A percentile compares a stretch with the other conserved stretches of the same genome.
Evolutionary conservation across 92 coral and sea anemone species (phyloP).

Genomic region (Micromussa lordhowensis): DNA sequence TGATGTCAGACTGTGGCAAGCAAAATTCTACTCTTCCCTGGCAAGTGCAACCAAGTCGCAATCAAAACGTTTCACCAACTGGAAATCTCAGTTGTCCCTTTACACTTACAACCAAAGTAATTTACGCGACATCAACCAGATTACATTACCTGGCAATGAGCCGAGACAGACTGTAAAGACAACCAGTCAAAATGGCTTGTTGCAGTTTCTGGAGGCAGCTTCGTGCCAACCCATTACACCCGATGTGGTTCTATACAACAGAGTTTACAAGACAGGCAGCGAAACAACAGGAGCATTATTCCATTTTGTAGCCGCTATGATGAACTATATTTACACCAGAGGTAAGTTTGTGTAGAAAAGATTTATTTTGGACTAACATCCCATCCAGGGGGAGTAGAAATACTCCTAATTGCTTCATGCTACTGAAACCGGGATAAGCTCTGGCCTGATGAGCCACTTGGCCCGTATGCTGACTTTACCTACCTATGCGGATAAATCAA

Average conservation of each 20-base stretch:
- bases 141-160: neutral
- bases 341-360: neutral
- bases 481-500: too few species aligned
- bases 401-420: too few species aligned
- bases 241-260: constrained; percentile 51
- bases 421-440: too few species aligned
- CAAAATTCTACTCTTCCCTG: neutral
- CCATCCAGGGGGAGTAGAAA: too few species aligned
- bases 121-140: neutral
- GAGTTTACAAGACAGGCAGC: constrained; percentile 66
- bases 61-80: neutral
- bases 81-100: neutral
- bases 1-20: neutral
- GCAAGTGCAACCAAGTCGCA: neutral
- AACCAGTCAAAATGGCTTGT: neutral
- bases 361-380: too few species aligned
- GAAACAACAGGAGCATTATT: constrained; percentile 32
- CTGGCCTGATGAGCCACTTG: too few species aligned
- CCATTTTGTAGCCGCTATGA: neutral
- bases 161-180: neutral
- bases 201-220: neutral
- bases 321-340: neutral
- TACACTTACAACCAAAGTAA: neutral
- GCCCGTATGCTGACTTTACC: too few species aligned
- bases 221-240: constrained; percentile 49